Evolutionary conservation across 2,888 invertebrate genomes (phyloP).

Genomic region (Alsophila aescularia): DNA sequence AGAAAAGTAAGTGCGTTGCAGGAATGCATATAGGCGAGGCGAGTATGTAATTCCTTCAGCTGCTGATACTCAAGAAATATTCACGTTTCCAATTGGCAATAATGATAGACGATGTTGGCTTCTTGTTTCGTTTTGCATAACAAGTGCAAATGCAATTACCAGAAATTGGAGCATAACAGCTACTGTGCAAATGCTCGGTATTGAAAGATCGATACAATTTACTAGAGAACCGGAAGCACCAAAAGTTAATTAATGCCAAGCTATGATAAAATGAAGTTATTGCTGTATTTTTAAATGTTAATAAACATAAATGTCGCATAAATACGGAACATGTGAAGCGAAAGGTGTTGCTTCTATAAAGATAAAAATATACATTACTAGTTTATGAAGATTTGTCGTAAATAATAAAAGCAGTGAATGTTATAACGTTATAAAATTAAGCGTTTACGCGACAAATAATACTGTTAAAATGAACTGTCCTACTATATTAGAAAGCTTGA

Average conservation of each 20-base stretch:
- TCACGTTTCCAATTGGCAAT: constrained; percentile 60
- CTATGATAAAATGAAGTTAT: neutral
- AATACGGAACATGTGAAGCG: neutral
- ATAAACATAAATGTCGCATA: neutral
- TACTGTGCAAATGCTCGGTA: constrained; percentile 48
- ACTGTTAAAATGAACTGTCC: constrained; percentile 4
- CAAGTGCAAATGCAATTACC: constrained; percentile 70
- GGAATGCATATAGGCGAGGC: constrained; percentile 35
- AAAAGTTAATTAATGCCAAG: neutral
- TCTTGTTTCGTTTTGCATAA: constrained; percentile 62
- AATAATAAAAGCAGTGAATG: constrained; percentile 16
- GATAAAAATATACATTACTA: neutral
- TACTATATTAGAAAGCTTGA: constrained; percentile 11
- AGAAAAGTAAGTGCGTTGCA: constrained; percentile 21
- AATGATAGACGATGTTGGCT: constrained; percentile 56
- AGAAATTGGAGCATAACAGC: constrained; percentile 67
- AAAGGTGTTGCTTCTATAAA: neutral
- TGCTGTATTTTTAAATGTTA: neutral
- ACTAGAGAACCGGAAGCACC: neutral
- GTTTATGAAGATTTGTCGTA: neutral
- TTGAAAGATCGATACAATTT: constrained; percentile 36
- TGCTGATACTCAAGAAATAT: constrained; percentile 62
- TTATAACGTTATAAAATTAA: constrained; percentile 20
- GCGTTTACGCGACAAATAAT: constrained; percentile 10
- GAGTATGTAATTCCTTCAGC: constrained; percentile 39